Conservation (phyloP, 2,797 vertebrate genomes). For the Hephaestus fuliginosus region DNA sequence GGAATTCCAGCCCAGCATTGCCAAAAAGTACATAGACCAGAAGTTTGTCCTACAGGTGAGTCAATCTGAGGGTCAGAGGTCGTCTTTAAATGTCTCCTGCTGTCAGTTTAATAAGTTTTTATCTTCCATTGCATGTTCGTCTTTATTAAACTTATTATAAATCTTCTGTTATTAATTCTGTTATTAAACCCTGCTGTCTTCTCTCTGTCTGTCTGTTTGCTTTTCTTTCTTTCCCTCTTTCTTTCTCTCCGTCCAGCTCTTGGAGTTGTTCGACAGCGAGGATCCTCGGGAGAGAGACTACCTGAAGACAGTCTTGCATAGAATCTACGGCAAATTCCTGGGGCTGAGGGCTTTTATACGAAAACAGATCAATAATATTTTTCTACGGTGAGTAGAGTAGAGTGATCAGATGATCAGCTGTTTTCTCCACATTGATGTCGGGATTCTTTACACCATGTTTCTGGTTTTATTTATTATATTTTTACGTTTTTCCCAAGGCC, state of each 20-base stretch:
- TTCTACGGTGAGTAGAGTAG: slow-evolving; percentile 96
- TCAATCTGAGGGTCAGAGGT: neutral
- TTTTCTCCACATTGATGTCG: no score
- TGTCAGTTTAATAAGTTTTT: neutral
- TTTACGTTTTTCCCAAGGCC: neutral
- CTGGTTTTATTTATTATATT: no score
- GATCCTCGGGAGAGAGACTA: slow-evolving; percentile 99
- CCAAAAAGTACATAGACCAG: slow-evolving; percentile 99
- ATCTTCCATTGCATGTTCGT: neutral
- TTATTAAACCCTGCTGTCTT: neutral
- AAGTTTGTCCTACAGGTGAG: slow-evolving; percentile 99
- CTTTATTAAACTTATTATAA: no score
- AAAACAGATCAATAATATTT: slow-evolving; percentile 99
- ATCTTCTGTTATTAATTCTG: neutral
- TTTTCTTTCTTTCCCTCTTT: neutral
- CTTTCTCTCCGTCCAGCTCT: slow-evolving; percentile 84
- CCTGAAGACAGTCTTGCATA: slow-evolving; percentile 99
- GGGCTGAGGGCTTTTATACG: slow-evolving; percentile 99
- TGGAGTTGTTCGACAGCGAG: slow-evolving; percentile 99
- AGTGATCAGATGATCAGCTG: no score
- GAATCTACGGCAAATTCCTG: slow-evolving; percentile 99
- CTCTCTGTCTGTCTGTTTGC: neutral
- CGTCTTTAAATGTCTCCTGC: neutral
- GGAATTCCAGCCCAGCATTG: slow-evolving; percentile 99
- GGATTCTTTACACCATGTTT: no score